These are phyloP conservation scores for Chrysina gloriosa DNA, from an alignment of 2,888 invertebrate genomes.

Conservation along the genomic window DNA sequence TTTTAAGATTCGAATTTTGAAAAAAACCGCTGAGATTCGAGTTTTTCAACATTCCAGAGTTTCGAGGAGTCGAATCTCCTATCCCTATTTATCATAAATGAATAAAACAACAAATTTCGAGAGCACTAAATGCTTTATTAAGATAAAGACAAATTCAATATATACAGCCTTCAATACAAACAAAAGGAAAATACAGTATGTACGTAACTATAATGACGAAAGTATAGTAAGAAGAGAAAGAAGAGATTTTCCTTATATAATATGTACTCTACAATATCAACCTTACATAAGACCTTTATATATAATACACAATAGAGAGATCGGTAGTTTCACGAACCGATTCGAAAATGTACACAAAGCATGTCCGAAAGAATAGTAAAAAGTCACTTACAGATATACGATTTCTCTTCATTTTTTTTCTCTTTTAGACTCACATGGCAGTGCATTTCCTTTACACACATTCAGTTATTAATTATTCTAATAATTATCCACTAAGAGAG, in stretches of 20 bases:
- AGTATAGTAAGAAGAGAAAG: slow-evolving; percentile 17
- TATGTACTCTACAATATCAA: slow-evolving; percentile 27
- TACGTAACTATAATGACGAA: too few species aligned
- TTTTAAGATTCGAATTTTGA: too few species aligned
- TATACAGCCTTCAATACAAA: slow-evolving; percentile 39
- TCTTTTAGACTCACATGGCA: slow-evolving; percentile 56
- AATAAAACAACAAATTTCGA: slow-evolving; percentile 44
- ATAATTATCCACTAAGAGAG: slow-evolving; percentile 47
- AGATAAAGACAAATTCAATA: slow-evolving; percentile 41
- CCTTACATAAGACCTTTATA: slow-evolving; percentile 30
- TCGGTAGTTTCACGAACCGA: slow-evolving; percentile 36
- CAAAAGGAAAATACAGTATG: slow-evolving; percentile 14
- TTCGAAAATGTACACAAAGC: slow-evolving; percentile 37
- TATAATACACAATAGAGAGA: slow-evolving; percentile 36
- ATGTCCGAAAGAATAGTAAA: slow-evolving; percentile 40
- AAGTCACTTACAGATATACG: slow-evolving; percentile 44
- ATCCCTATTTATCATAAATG: too few species aligned
- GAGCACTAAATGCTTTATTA: slow-evolving; percentile 62
- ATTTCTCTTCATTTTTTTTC: slow-evolving; percentile 37
- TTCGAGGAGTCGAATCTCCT: too few species aligned
- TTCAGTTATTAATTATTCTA: slow-evolving; percentile 49
- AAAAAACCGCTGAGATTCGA: too few species aligned
- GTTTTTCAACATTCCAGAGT: too few species aligned
- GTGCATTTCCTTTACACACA: slow-evolving; percentile 56
- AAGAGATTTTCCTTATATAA: not conserved